Evolutionary conservation across 2,797 vertebrate genomes (phyloP).

Genomic region (Salarias fasciatus): DNA sequence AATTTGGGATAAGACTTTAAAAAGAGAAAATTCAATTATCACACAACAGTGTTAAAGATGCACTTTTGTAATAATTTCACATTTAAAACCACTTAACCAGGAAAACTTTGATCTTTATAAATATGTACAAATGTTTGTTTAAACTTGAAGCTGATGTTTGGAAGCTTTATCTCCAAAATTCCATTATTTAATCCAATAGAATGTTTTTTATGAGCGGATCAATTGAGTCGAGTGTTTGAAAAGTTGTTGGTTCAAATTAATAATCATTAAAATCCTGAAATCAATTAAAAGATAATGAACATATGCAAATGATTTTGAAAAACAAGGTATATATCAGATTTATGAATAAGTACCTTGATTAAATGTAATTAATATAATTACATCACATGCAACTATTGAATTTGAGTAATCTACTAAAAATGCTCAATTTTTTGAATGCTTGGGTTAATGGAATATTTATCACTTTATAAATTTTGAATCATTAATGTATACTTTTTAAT

Average conservation of each 20-base stretch:
- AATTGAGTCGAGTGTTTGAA: not conserved
- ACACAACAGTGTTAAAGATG: too few relatives aligned
- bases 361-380: constrained; percentile 15
- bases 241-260: not conserved
- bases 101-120: constrained; percentile 9
- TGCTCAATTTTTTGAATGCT: too few relatives aligned
- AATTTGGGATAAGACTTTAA: too few relatives aligned
- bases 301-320: not conserved
- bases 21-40: too few relatives aligned
- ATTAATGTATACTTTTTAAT: too few relatives aligned
- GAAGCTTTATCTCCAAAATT: not conserved
- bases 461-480: too few relatives aligned
- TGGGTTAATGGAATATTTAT: too few relatives aligned
- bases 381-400: constrained; percentile 3
- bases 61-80: too few relatives aligned
- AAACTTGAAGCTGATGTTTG: not conserved
- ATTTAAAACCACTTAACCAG: too few relatives aligned
- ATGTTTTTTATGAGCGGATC: not conserved
- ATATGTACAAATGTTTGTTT: constrained; percentile 1
- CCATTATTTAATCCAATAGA: too few relatives aligned
- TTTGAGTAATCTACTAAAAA: not conserved
- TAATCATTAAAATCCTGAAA: not conserved
- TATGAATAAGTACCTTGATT: not conserved
- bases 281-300: not conserved
- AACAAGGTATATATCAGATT: too few relatives aligned